These are phyloP conservation scores for Cheirogaleus medius DNA, from an alignment of 2,113 vertebrate species.

Conservation along the genomic window DNA sequence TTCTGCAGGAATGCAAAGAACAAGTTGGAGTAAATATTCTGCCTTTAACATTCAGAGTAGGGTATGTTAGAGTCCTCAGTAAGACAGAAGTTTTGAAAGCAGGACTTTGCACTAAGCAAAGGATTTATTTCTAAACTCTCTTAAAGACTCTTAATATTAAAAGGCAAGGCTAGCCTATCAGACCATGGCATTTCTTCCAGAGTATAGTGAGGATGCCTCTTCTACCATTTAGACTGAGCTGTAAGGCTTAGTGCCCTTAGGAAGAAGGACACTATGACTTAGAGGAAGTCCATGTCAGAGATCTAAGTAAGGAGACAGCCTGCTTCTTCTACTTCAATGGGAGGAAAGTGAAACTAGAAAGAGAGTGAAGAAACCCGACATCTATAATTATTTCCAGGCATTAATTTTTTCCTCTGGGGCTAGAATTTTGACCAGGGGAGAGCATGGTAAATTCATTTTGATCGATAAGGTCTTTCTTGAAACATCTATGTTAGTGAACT, in stretches of 20 bases:
- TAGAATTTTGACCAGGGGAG: background rate
- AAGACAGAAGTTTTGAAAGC: background rate
- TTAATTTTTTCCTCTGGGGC: background rate
- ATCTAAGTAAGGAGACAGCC: background rate
- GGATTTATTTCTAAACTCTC: background rate
- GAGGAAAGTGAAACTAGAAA: background rate
- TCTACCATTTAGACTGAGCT: background rate
- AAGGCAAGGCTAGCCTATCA: background rate
- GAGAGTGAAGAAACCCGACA: background rate
- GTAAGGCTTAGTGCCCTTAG: too few relatives aligned
- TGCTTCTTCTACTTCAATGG: background rate
- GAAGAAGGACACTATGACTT: background rate
- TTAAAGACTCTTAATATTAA: background rate
- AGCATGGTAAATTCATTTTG: background rate
- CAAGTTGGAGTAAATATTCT: background rate
- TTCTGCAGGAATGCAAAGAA: background rate
- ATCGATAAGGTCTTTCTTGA: background rate
- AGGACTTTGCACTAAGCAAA: background rate
- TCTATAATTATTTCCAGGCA: background rate
- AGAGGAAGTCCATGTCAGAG: background rate
- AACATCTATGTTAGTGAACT: background rate
- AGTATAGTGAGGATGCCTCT: background rate
- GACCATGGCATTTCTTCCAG: background rate
- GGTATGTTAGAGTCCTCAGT: background rate
- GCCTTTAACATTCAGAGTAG: background rate